phyloP scores from a whole-genome alignment of 2,113 vertebrate species.

The Ailurus styani region DNA sequence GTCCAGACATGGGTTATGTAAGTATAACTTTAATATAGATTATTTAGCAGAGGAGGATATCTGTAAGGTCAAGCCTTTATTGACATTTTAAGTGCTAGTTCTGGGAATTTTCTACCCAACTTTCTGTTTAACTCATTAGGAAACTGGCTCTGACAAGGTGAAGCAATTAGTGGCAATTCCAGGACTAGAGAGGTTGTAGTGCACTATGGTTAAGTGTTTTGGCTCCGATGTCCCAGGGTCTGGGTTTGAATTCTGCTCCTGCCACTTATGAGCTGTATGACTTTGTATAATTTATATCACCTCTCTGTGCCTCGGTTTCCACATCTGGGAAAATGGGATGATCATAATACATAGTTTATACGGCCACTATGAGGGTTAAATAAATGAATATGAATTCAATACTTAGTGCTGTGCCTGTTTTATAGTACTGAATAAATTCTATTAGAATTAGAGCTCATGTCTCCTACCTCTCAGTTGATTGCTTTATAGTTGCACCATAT shows the following conservation, averaged over 20 bases:
- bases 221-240: not conserved
- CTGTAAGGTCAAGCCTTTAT: not conserved
- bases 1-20: not conserved
- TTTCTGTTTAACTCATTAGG: not conserved
- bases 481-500: not conserved
- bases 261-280: not conserved
- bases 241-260: not conserved
- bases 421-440: not conserved
- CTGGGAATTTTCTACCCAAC: not conserved
- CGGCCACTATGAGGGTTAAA: not conserved
- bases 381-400: not conserved
- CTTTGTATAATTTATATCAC: not conserved
- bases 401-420: not conserved
- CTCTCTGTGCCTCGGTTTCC: not conserved
- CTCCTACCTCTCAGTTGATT: not conserved
- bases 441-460: not conserved
- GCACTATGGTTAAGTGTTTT: not conserved
- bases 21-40: not conserved
- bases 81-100: not conserved
- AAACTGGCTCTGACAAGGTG: not conserved
- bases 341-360: not conserved
- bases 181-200: not conserved
- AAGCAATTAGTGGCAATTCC: not conserved
- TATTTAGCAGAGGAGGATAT: not conserved
- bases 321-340: not conserved